Conservation (phyloP, 2,888 invertebrate species). For the Troides aeacus region DNA sequence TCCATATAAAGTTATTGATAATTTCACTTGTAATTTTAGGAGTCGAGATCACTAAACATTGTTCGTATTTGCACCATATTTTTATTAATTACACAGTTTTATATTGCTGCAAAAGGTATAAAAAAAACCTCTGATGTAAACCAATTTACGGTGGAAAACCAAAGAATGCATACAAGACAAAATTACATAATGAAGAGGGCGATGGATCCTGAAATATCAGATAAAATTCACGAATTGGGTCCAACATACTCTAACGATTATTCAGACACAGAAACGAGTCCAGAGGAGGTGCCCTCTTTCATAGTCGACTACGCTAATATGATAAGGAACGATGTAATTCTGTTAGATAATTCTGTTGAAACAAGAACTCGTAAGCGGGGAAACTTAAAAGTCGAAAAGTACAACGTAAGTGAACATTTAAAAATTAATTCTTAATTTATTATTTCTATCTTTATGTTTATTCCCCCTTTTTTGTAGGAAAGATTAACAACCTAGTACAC, state of each 20-base stretch:
- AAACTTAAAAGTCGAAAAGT: conserved; percentile 58
- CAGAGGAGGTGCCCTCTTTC: conserved; percentile 60
- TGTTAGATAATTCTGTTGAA: conserved; percentile 68
- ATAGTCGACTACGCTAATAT: conserved; percentile 69
- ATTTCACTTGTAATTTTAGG: conserved; percentile 1
- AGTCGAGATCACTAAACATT: conserved; percentile 37
- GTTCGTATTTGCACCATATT: conserved; percentile 45
- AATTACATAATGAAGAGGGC: conserved; percentile 57
- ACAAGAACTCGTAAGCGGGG: conserved; percentile 67
- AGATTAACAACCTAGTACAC: no score
- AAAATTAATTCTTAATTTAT: background rate
- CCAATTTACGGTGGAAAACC: conserved; percentile 57
- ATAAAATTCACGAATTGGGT: conserved; percentile 46
- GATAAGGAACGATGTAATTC: conserved; percentile 66
- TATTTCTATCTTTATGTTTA: background rate
- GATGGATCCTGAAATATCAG: conserved; percentile 48
- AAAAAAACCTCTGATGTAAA: conserved; percentile 51
- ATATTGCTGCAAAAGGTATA: conserved; percentile 53
- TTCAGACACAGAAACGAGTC: conserved; percentile 45
- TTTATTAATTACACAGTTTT: conserved; percentile 50
- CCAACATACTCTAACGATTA: conserved; percentile 45
- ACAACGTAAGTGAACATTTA: conserved; percentile 47
- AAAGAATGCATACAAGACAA: conserved; percentile 56
- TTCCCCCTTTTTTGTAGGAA: no score
- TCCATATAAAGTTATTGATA: background rate